Conservation (phyloP, 1,140 invertebrate species). For the Gonioctena quinquepunctata region DNA sequence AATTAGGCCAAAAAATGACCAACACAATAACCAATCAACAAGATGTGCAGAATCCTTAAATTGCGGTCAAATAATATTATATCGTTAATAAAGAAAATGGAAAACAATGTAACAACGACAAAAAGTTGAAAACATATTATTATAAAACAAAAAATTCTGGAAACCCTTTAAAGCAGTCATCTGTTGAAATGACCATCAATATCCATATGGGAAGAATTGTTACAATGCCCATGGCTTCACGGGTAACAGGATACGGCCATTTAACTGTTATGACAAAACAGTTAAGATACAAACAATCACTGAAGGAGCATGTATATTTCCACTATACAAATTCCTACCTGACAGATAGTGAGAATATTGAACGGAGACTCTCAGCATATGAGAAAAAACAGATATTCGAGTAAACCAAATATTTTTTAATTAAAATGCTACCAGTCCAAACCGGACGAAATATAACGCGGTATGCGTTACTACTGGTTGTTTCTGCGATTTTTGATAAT, state of each 20-base stretch:
- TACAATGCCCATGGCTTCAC: neutral
- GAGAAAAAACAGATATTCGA: too few species aligned
- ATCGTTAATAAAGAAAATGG: neutral
- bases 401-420: too few species aligned
- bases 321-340: neutral
- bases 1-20: neutral
- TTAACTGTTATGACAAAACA: neutral
- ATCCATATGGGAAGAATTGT: neutral
- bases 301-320: neutral
- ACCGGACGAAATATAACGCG: too few species aligned
- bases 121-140: constrained; percentile 2
- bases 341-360: too few species aligned
- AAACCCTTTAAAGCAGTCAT: neutral
- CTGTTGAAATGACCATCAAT: neutral
- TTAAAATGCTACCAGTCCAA: too few species aligned
- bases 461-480: too few species aligned
- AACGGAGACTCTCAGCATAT: too few species aligned
- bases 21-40: neutral
- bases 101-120: neutral
- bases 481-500: too few species aligned
- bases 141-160: neutral
- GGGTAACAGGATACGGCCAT: neutral
- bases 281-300: neutral
- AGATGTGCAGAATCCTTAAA: neutral
- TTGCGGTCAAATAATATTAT: neutral